phyloP scores from a whole-genome alignment of 1,140 invertebrate species.

The Gryon sp. region DNA sequence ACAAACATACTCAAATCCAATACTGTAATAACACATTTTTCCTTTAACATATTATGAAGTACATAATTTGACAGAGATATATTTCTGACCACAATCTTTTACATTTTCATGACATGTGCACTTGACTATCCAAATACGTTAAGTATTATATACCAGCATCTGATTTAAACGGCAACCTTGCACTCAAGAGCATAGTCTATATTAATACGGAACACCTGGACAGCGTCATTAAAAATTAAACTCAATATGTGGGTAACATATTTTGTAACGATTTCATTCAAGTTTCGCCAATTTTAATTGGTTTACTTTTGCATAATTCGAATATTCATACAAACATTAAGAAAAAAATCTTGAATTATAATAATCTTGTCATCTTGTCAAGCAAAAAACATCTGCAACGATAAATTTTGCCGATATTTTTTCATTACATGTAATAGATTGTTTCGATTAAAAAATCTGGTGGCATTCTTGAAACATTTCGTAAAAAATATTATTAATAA shows the following conservation, averaged over 20 bases:
- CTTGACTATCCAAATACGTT: background rate
- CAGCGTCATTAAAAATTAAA: conserved; percentile 13
- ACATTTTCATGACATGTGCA: background rate
- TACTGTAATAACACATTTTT: no score
- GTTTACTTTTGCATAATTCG: background rate
- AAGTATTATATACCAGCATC: conserved; percentile 29
- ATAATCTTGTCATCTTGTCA: background rate
- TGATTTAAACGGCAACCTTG: conserved; percentile 10
- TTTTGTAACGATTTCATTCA: background rate
- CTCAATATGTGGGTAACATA: conserved; percentile 5
- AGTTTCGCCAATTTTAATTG: no score
- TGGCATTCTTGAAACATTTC: conserved; percentile 4
- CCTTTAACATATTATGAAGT: background rate
- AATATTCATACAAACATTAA: background rate
- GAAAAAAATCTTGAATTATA: background rate
- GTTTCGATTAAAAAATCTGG: no score
- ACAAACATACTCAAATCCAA: no score
- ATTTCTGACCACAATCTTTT: background rate
- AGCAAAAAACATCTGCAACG: no score
- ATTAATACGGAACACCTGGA: conserved; percentile 44
- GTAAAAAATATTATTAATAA: no score
- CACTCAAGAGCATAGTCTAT: conserved; percentile 24
- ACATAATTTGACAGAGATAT: conserved; percentile 6
- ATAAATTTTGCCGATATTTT: no score
- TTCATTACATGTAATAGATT: no score